Evolutionary conservation across 2,888 invertebrate genomes (phyloP).

Genomic region (Notodonta dromedarius): DNA sequence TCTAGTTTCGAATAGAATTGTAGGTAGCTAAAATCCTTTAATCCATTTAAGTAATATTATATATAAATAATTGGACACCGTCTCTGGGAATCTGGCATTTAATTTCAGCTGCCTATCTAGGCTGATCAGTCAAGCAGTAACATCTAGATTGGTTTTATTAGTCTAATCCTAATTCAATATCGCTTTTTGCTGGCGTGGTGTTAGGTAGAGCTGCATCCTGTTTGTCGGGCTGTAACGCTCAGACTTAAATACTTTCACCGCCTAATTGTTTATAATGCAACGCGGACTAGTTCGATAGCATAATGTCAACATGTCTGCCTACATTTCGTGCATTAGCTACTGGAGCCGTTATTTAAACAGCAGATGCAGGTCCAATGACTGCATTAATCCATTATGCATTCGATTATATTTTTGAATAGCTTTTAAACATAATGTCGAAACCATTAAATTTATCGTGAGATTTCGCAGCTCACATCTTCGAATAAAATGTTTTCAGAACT

Average conservation of each 20-base stretch:
- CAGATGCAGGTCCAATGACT: constrained; percentile 50
- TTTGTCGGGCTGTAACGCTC: constrained; percentile 55
- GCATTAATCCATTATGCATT: constrained; percentile 66
- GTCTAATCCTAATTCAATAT: constrained; percentile 79
- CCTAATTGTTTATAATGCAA: constrained; percentile 70
- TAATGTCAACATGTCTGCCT: constrained; percentile 76
- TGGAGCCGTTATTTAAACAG: constrained; percentile 59
- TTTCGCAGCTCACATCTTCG: constrained; percentile 7
- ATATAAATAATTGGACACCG: constrained; percentile 51
- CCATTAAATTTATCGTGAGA: constrained; percentile 31
- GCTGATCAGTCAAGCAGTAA: constrained; percentile 78
- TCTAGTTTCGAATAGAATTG: constrained; percentile 28
- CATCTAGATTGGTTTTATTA: constrained; percentile 80
- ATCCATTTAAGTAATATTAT: constrained; percentile 21
- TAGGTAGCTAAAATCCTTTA: constrained; percentile 23
- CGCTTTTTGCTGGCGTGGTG: constrained; percentile 69
- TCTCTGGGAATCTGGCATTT: constrained; percentile 83
- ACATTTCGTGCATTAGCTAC: constrained; percentile 59
- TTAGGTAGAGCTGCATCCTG: constrained; percentile 57
- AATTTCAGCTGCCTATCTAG: constrained; percentile 69
- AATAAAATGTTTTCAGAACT: constrained; percentile 6
- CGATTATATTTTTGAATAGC: constrained; percentile 57
- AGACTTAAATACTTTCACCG: constrained; percentile 71
- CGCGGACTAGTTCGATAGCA: constrained; percentile 62
- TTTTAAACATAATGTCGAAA: constrained; percentile 42